Conservation (phyloP, 2,888 invertebrate species). For the Hirtodrosophila cameraria region DNA sequence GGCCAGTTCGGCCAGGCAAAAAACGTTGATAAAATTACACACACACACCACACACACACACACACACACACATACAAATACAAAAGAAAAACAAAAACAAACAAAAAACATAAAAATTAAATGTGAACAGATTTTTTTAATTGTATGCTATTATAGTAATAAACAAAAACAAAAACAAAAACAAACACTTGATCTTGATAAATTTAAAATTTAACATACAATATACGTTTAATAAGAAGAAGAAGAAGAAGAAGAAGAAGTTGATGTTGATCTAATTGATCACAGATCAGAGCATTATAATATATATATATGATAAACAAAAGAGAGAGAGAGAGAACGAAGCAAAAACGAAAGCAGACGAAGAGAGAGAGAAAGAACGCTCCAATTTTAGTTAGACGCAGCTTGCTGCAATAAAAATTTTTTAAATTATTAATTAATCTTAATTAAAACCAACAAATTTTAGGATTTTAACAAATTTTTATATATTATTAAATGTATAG, state of each 20-base stretch:
- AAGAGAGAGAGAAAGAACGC: conserved; percentile 34
- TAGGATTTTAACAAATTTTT: conserved; percentile 80
- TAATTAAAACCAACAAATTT: conserved; percentile 80
- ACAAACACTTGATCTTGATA: conserved; percentile 68
- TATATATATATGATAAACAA: no score
- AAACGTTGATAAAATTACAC: conserved; percentile 60
- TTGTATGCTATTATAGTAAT: conserved; percentile 65
- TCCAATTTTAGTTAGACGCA: conserved; percentile 79
- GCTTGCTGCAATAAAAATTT: conserved; percentile 74
- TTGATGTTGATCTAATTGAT: conserved; percentile 11
- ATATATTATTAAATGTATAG: conserved; percentile 76
- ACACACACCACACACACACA: conserved; percentile 28
- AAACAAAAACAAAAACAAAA: conserved; percentile 51
- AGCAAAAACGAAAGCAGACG: conserved; percentile 12
- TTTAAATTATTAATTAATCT: conserved; percentile 79
- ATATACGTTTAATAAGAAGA: conserved; percentile 55
- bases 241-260: conserved; percentile 29
- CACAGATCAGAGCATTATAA: conserved; percentile 13
- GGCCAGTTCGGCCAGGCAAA: conserved; percentile 52
- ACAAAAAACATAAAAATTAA: conserved; percentile 40
- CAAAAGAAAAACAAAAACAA: conserved; percentile 7
- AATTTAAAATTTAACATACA: conserved; percentile 71
- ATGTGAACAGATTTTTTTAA: conserved; percentile 74
- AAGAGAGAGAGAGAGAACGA: conserved; percentile 3
- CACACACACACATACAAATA: conserved; percentile 18